A percentile compares a stretch with the other conserved stretches of the same genome.
phyloP scores from a whole-genome alignment of 2,888 invertebrate genomes.

The Brachylomia viminalis region DNA sequence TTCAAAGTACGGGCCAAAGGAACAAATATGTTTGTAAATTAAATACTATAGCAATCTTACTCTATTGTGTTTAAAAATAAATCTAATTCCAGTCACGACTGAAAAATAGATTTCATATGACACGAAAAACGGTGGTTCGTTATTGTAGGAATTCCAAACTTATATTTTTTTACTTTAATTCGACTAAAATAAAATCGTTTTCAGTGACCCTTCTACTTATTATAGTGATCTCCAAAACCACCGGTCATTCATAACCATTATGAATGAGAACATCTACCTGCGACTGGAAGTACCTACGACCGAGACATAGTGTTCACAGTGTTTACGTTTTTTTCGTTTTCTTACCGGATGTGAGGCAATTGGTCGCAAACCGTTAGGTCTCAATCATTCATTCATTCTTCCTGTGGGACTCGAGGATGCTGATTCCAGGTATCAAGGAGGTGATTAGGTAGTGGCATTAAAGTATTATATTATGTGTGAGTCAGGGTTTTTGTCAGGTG shows the following conservation, averaged over 20 bases:
- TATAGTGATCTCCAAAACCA: slow-evolving; percentile 70
- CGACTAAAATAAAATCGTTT: not conserved
- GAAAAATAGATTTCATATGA: not conserved
- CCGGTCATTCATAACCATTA: slow-evolving; percentile 84
- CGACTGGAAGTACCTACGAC: slow-evolving; percentile 74
- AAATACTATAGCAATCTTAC: not conserved
- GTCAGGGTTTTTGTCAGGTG: slow-evolving; percentile 8
- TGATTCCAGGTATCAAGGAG: slow-evolving; percentile 59
- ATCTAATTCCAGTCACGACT: not conserved
- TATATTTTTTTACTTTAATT: not conserved
- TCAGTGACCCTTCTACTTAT: not conserved
- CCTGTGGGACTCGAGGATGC: slow-evolving; percentile 65
- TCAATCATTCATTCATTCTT: slow-evolving; percentile 67
- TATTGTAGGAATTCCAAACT: not conserved
- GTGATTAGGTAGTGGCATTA: slow-evolving; percentile 12
- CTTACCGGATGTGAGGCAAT: slow-evolving; percentile 86
- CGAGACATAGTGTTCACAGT: slow-evolving; percentile 75
- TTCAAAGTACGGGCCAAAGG: too few relatives aligned
- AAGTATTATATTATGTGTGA: slow-evolving; percentile 1
- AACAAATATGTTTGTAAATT: not conserved
- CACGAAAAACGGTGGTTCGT: not conserved
- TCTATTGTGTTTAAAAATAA: not conserved
- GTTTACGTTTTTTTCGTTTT: slow-evolving; percentile 73
- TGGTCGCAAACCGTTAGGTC: slow-evolving; percentile 84
- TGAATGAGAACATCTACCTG: slow-evolving; percentile 85